Percentiles rank a stretch among this genome's conserved stretches.
Conservation (phyloP, 2,888 invertebrate species). For the Cabera pusaria region DNA sequence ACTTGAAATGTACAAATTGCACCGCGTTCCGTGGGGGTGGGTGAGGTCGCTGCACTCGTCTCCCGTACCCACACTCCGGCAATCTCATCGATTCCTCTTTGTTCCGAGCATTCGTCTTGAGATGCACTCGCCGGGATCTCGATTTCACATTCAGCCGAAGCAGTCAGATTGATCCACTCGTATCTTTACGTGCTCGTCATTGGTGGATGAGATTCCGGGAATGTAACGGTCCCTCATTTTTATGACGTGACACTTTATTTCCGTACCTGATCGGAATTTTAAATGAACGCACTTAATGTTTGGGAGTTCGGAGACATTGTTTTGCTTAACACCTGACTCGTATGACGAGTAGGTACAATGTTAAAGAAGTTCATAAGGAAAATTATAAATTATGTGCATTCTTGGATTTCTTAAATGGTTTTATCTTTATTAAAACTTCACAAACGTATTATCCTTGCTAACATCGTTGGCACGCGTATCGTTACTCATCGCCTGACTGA, state of each 20-base stretch:
- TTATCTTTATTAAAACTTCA: slow-evolving; percentile 20
- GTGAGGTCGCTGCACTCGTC: slow-evolving; percentile 74
- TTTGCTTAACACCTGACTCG: too few species aligned
- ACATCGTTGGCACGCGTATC: slow-evolving; percentile 26
- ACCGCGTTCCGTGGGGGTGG: slow-evolving; percentile 68
- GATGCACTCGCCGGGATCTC: slow-evolving; percentile 72
- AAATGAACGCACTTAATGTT: too few species aligned
- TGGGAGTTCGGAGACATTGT: too few species aligned
- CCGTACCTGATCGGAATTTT: too few species aligned
- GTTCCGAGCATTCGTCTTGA: slow-evolving; percentile 78
- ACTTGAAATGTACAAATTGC: slow-evolving; percentile 84
- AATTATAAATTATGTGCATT: too few species aligned
- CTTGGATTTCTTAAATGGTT: slow-evolving; percentile 5
- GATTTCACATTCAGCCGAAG: slow-evolving; percentile 68
- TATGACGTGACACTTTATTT: slow-evolving; percentile 5
- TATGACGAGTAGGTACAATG: too few species aligned
- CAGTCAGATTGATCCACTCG: slow-evolving; percentile 48
- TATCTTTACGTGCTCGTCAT: slow-evolving; percentile 33
- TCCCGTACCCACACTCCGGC: slow-evolving; percentile 62
- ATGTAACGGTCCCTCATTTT: slow-evolving; percentile 10
- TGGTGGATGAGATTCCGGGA: slow-evolving; percentile 11
- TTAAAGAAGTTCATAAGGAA: too few species aligned
- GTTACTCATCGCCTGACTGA: slow-evolving; percentile 25
- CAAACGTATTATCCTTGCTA: slow-evolving; percentile 20
- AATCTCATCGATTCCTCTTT: slow-evolving; percentile 80